Conservation (phyloP, 2,113 vertebrate genomes). For the Chaetorhynchus papuensis region DNA sequence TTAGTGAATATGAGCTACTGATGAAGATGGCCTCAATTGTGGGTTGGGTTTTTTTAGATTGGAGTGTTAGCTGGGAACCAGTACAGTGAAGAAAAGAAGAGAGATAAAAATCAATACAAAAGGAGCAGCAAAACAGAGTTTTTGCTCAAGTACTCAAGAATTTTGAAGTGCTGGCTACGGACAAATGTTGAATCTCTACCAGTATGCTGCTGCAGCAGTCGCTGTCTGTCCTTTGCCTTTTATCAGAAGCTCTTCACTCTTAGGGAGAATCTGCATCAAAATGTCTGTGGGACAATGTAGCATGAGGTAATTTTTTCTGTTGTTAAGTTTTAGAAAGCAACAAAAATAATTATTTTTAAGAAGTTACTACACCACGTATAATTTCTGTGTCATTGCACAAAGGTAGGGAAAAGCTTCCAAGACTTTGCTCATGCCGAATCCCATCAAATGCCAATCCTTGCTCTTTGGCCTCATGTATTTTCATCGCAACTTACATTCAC, state of each 20-base stretch:
- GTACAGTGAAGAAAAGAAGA: neutral
- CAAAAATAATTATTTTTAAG: neutral
- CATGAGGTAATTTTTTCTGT: rapidly evolving
- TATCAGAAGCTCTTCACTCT: neutral
- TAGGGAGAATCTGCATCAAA: neutral
- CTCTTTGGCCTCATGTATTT: neutral
- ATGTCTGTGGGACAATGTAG: neutral
- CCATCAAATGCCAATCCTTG: neutral
- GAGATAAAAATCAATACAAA: neutral
- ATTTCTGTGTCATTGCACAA: neutral
- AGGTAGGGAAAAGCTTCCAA: neutral
- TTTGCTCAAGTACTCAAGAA: neutral
- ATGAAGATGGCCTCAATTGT: neutral
- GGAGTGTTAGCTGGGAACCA: neutral
- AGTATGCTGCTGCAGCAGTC: neutral
- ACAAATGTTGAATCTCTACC: neutral
- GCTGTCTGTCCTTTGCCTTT: neutral
- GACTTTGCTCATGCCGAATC: rapidly evolving
- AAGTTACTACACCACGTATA: neutral
- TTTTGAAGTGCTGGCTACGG: neutral
- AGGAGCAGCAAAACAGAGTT: neutral
- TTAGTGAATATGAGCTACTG: neutral
- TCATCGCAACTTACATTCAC: neutral
- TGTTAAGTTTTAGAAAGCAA: neutral
- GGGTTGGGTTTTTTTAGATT: neutral